Evolutionary conservation across 2,113 vertebrate genomes (phyloP), one percentile per base, ranked within the genome.

Genomic region (Symphodus melops): DNA sequence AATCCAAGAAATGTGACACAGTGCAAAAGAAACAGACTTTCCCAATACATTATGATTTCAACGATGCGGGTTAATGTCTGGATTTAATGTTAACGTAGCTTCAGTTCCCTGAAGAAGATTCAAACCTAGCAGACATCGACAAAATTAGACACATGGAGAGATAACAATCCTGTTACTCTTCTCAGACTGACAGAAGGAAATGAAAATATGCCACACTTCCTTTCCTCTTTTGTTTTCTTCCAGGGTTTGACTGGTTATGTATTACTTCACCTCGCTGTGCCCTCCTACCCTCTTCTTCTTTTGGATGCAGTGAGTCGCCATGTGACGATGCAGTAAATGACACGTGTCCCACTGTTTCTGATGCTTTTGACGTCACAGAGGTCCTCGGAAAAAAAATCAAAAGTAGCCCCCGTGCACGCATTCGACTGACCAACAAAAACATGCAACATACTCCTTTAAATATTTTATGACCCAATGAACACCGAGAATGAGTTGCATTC

Each of bases 401-500:
- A 25, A 7, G 25, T 66, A 23, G 41, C 36, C 23, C 58, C 51
- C 46, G 19, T 44, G 0, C 56, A 57, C 67, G 19, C 53, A 46
- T 77, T n/a, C 5, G 17, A 63, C 71, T 48, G 51, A 42, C 46
- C 37, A 25, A 48, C 20, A 37, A 72, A 77, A 70, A 85, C 67
- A 78, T 51, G 68, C 66, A 58, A 48, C 69, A 25, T 53, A 39
- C 70, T 64, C 56, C 6, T 46, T 25, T 75, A 8, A 75, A 89
- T 82, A 71, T 86, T 81, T 86, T n/a, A 86, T 79, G 67, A 77
- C 23, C 65, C 28, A 58, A 36, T 84, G 82, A 89, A 80, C 56
- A 75, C 19, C 6, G 49, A 59, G 39, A 53, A 49, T 48, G 71
- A 77, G 48, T 44, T 60, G 56, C 49, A 28, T 80, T 81, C 52